phyloP scores from a whole-genome alignment of 2,113 vertebrate genomes.

The Rattus norvegicus region DNA sequence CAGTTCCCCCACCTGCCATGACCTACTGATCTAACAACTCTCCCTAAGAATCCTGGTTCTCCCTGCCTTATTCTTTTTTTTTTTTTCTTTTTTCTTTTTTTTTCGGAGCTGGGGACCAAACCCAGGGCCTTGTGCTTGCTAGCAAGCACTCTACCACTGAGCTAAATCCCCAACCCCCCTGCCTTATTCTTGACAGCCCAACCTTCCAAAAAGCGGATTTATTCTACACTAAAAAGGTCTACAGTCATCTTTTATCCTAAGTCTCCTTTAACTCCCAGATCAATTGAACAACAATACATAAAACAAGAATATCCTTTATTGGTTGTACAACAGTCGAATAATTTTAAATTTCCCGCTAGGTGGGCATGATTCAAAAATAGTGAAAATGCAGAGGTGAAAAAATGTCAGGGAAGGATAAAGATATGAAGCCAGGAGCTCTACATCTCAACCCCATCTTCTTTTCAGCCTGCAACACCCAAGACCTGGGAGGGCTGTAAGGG shows the following conservation, averaged over 20 bases:
- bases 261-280: neutral
- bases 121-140: too few species aligned
- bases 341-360: neutral
- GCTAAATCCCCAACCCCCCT: neutral
- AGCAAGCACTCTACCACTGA: too few species aligned
- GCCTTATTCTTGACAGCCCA: neutral
- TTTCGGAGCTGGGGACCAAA: too few species aligned
- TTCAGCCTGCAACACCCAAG: neutral
- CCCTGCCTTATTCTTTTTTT: neutral
- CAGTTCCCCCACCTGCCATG: neutral
- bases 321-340: neutral
- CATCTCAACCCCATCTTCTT: neutral
- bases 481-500: neutral
- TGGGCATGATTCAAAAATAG: neutral
- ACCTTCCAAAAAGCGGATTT: neutral
- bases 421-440: neutral
- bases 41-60: neutral
- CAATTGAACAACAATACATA: neutral
- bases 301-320: neutral
- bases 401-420: neutral
- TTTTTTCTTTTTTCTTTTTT: too few species aligned
- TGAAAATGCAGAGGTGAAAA: neutral
- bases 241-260: neutral
- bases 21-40: neutral
- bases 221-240: neutral